Evolutionary conservation across 2,888 invertebrate genomes (phyloP).

Genomic region (Nemapogon koenigi): DNA sequence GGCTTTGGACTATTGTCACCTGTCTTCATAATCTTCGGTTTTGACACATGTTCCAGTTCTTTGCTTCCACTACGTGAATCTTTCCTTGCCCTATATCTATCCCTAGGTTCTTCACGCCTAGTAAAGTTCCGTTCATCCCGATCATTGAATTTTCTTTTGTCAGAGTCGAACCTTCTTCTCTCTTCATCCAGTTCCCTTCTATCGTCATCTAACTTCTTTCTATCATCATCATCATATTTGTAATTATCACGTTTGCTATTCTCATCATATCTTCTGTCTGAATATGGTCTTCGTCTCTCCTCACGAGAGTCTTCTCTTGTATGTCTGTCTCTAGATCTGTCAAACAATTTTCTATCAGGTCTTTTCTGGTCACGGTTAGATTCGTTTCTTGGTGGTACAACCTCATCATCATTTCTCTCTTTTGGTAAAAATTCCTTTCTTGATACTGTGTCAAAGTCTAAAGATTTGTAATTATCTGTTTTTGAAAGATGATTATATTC

Average conservation of each 20-base stretch:
- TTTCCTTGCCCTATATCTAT: neutral
- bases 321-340: conserved; percentile 15
- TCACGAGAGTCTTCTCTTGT: conserved; percentile 10
- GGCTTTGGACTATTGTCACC: conserved; percentile 30
- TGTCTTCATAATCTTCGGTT: conserved; percentile 39
- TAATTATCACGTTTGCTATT: conserved; percentile 2
- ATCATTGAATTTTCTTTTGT: neutral
- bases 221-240: conserved; percentile 21
- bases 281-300: conserved; percentile 3
- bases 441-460: conserved; percentile 28
- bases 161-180: conserved; percentile 23
- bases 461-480: conserved; percentile 33
- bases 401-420: conserved; percentile 41
- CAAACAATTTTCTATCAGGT: conserved; percentile 16
- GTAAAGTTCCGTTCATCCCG: conserved; percentile 7
- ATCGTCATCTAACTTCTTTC: conserved; percentile 30
- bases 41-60: conserved; percentile 24
- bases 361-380: conserved; percentile 24
- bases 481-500: conserved; percentile 73
- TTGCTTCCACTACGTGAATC: neutral
- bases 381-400: conserved; percentile 15
- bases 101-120: conserved; percentile 4
- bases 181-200: conserved; percentile 17
- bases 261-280: conserved; percentile 3
- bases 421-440: conserved; percentile 6